Evolutionary conservation across 2,888 invertebrate genomes (phyloP), one percentile per base, ranked within the genome.

Genomic region (Chrysodeixis includens): DNA sequence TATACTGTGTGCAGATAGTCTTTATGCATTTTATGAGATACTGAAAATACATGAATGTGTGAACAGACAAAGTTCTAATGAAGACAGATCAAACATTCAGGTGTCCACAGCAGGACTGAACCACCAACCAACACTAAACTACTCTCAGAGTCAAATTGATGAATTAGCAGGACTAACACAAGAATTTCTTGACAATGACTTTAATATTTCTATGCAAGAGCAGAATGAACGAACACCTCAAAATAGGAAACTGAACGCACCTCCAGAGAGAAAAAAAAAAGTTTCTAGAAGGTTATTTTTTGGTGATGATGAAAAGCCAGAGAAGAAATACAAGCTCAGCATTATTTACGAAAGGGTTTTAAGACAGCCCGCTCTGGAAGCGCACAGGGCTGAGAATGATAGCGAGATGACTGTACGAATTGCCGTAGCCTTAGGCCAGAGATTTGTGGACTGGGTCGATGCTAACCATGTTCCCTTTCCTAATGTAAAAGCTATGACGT

Each of bases 341-440:
- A 90, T 95, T 59, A 87, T 97, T 18, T 97, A 96, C 83, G 88
- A 95, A 64, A 92, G 96, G 57, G 84, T 96, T 12, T 90, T 96
- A 18, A 91, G 92, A 0, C 88, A 88, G 14, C 78, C 88, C 0
- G 90, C 96, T 0, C 57, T 83, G 1, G 86, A 93, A 66, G 92
- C 95, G 1, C 97, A 97, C 83, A 92, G 94, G 53, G 97, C 97
- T 1, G 97, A 97, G 83, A 95, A 91, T 51, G 97, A 97, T 88
- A 97, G 97, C 16, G 76, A 95, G 0, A 95, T 96, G 88, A 89
- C 97, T 14, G 86, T 97, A 35, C 95, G 96, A 76, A 95, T 97
- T 74, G 95, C 96, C 1, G 93, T 95, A 0, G 92, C 91, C 12
- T 86, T 96, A 22, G 94, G 95, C 0, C 85, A 95, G 7, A 87